A percentile compares a stretch with the other conserved stretches of the same genome.
Evolutionary conservation across 1,140 invertebrate genomes (phyloP).

Genomic region (Drosophila mauritiana): DNA sequence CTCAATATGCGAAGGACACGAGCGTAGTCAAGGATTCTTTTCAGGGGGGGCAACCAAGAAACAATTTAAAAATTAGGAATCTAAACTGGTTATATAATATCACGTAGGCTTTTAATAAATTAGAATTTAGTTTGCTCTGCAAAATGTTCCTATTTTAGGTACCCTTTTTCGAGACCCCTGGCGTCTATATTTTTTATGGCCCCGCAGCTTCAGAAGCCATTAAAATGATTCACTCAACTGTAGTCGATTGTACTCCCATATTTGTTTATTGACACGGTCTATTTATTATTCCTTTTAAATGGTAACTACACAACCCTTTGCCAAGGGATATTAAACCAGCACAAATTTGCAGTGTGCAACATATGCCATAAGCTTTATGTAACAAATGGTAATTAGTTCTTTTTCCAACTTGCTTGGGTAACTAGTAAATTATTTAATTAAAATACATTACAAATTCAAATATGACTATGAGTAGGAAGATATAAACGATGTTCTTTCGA

Average conservation of each 20-base stretch:
- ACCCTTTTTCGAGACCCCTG: background rate
- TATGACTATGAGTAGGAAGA: no score
- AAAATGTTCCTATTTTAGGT: background rate
- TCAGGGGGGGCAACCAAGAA: no score
- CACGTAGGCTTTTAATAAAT: no score
- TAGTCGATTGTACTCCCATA: conserved; percentile 48
- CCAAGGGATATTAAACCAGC: background rate
- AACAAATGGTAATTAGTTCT: no score
- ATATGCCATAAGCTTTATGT: no score
- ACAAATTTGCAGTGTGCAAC: no score
- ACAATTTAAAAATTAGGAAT: background rate
- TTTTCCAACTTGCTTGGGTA: no score
- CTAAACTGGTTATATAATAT: no score
- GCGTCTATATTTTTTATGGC: background rate
- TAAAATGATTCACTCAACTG: conserved; percentile 73
- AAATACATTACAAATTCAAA: no score
- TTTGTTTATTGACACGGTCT: conserved; percentile 21
- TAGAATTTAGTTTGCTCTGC: no score
- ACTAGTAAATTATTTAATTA: no score
- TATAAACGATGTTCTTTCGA: no score
- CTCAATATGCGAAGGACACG: background rate
- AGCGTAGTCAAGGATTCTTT: conserved; percentile 4
- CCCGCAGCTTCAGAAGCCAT: conserved; percentile 53
- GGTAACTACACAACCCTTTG: background rate
- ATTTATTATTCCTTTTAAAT: conserved; percentile 7